phyloP scores from a whole-genome alignment of 2,888 invertebrate species.

The Macropis europaea region DNA sequence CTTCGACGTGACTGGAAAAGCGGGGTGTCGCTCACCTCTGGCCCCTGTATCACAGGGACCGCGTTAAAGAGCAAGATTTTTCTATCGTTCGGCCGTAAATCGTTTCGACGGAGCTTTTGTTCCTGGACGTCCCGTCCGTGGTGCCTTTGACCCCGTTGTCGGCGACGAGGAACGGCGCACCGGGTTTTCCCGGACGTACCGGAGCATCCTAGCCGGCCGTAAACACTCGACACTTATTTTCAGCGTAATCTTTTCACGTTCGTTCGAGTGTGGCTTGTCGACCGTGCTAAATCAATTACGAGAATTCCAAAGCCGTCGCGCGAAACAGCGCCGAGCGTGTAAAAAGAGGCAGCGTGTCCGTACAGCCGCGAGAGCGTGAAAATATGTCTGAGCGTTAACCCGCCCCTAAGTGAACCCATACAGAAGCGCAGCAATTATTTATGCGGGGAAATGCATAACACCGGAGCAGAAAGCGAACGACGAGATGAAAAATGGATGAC shows the following conservation, averaged over 20 bases:
- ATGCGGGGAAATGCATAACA: background rate
- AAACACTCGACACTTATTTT: background rate
- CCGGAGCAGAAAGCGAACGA: background rate
- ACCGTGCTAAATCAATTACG: constrained; percentile 3
- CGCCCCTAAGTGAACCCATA: too few relatives aligned
- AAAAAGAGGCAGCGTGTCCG: background rate
- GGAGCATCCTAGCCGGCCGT: background rate
- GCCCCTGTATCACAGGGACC: too few relatives aligned
- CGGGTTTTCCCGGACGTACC: background rate
- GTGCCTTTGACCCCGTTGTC: constrained; percentile 26
- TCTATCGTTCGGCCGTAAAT: background rate
- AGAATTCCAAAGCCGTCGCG: background rate
- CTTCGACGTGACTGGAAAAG: too few relatives aligned
- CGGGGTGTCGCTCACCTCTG: too few relatives aligned
- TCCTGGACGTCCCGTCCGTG: background rate
- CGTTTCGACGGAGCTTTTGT: background rate
- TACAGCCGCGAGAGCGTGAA: background rate
- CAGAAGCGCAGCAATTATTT: constrained; percentile 2
- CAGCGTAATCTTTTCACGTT: background rate
- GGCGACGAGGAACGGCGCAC: background rate
- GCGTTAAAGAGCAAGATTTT: background rate
- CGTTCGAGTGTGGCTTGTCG: background rate
- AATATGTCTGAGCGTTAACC: background rate
- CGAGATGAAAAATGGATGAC: background rate
- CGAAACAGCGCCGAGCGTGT: background rate